Percentiles rank a stretch among this genome's conserved stretches.
phyloP scores from a whole-genome alignment of 53 echinoderm and acorn worm genomes.

The Patiria pectinifera region DNA sequence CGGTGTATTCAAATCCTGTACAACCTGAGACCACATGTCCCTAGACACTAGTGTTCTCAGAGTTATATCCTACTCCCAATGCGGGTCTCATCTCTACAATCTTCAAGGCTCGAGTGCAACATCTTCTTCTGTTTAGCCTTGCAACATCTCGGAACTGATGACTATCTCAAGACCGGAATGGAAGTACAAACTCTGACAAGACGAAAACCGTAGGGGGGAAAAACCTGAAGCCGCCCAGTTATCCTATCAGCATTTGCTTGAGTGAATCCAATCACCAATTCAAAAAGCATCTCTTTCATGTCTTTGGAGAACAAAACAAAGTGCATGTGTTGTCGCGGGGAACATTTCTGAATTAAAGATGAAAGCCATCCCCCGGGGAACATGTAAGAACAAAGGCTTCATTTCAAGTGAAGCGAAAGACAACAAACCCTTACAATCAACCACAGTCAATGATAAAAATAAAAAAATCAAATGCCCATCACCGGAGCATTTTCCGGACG shows the following conservation, averaged over 20 bases:
- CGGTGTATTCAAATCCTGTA: background rate
- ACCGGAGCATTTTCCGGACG: slow-evolving; percentile 16
- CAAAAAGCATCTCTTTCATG: background rate
- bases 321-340: too few relatives aligned
- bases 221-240: background rate
- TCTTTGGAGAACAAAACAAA: too few relatives aligned
- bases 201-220: background rate
- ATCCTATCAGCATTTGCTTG: slow-evolving; percentile 10
- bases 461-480: slow-evolving; percentile 12
- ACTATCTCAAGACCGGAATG: background rate
- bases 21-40: background rate
- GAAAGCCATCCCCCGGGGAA: background rate
- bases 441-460: background rate
- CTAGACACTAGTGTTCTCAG: background rate
- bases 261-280: slow-evolving; percentile 15
- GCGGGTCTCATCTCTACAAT: background rate
- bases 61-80: background rate
- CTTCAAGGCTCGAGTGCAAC: background rate
- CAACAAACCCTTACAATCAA: slow-evolving; percentile 2
- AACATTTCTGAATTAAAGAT: background rate
- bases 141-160: background rate
- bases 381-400: slow-evolving; percentile 14
- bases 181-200: slow-evolving; percentile 5
- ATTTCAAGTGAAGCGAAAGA: slow-evolving; percentile 9
- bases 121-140: background rate